Base-by-base conservation (phyloP, 53 echinoderm and acorn worm species). In the Hippasteria phrygiana region DNA sequence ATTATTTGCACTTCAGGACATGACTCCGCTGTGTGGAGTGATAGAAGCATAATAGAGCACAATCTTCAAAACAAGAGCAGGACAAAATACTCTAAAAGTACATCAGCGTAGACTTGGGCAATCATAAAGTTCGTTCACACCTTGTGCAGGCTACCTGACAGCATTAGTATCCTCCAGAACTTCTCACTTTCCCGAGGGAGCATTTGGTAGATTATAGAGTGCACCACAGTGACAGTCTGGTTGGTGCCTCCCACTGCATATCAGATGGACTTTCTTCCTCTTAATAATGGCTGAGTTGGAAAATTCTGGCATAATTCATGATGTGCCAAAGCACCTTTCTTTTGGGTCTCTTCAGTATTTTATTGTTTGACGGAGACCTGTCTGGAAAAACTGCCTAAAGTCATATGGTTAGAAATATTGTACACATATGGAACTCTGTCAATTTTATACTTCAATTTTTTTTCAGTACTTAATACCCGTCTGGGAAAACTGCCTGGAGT, bases 151-250 rank as follows among this genome's bases (percentile, higher is more conserved):
- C 56, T 62, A 18, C 64, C 59, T 59, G 39, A 64, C 64, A 41
- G 63, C 80, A 82, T 82, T 65, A 82, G 82, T 41, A 45, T 64
- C 29, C 45, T 63, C 20, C 20, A 62, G 43, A 62, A 66, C 63
- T 29, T 34, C 14, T 2, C 22, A 5, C 27, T 41, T n/a, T 79
- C 82, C 82, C 10, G 20, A 34, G 46, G 66, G 82, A 45, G 11
- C 20, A 28, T 17, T 20, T 73, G n/a, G 43, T 43, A 47, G 81
- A 63, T 81, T n/a, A n/a, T 42, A 64, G 64, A 43, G 55, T 81
- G 81, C 81, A 33, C 17, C 16, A 27, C 65, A 81, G 81, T 81
- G 63, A 46, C 43, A 45, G 66, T 45, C 13, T 63, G 10, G 43
- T 48, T 33, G 28, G n/a, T 24, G 59, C 59, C 46, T 24, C 3